phyloP scores from a whole-genome alignment of 2,797 vertebrate species.

The Eulemur coronatus region DNA sequence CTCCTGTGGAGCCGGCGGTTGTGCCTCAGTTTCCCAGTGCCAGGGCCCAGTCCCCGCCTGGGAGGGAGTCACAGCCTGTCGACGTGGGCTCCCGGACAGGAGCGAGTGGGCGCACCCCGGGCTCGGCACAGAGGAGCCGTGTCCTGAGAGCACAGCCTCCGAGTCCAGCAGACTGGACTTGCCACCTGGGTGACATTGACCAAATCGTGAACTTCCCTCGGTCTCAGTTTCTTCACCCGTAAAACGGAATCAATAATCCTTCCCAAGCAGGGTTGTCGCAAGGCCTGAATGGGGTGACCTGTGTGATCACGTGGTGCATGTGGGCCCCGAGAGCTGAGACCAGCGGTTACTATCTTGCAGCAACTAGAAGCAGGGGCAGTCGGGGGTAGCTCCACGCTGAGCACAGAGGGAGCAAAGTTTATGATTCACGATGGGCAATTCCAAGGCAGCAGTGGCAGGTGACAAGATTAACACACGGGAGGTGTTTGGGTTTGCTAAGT shows the following conservation, averaged over 20 bases:
- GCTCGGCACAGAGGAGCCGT: not conserved
- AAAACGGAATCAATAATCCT: not conserved
- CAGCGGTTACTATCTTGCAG: rapidly evolving
- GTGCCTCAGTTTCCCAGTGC: not conserved
- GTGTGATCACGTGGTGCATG: rapidly evolving
- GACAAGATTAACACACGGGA: not conserved
- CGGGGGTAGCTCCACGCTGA: not conserved
- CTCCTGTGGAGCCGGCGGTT: not conserved
- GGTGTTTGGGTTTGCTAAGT: not conserved
- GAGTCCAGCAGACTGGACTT: not conserved
- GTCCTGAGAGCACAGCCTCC: not conserved
- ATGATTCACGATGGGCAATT: not conserved
- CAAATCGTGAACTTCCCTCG: not conserved
- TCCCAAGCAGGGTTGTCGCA: not conserved
- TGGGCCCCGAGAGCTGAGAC: not conserved
- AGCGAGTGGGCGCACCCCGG: rapidly evolving
- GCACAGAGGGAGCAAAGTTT: not conserved
- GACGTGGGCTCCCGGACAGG: not conserved
- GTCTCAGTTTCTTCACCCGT: not conserved
- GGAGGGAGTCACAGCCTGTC: not conserved
- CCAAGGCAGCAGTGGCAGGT: not conserved
- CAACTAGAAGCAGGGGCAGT: rapidly evolving
- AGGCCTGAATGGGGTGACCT: not conserved
- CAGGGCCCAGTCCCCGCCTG: not conserved
- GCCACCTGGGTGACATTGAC: not conserved